Evolutionary conservation across 1,140 invertebrate genomes (phyloP), one percentile per base, ranked within the genome.

Genomic region (Drosophila navojoa): DNA sequence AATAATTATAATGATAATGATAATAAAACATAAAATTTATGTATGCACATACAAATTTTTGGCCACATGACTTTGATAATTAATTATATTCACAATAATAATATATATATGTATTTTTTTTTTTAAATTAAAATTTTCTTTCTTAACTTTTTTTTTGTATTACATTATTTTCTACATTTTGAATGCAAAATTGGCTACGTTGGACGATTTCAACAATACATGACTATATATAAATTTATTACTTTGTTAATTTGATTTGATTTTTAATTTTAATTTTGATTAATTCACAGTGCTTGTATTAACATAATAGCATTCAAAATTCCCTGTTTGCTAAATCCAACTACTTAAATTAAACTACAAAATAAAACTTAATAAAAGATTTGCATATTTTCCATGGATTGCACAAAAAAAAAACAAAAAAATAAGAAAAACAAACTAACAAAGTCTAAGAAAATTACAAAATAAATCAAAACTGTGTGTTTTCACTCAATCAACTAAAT

Each of bases 121-220:
- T 7, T 35, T 47, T 49, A 19, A 59, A 67, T 72, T 63, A 55
- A 63, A 71, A 45, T 58, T n/a, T 7, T 25, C 27, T 27, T 5
- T 49, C 2, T 4, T 50, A n/a, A n/a, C n/a, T n/a, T 69, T 35
- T 38, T 6, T 15, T 15, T 60, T 25, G 9, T 63, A 11, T 53
- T 55, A 40, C 35, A 35, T 55, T 70, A 67, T 19, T 47, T 57
- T 19, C 35, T 58, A 67, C 73, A 81, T 80, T 80, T 64, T 61
- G 29, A 69, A 81, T 73, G 78, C 78, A 45, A 38, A 84, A 75
- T 78, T 81, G 79, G 68, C 79, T 75, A 84, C 71, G 49, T 74
- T 68, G 55, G 61, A 68, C 64, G 59, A 49, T n/a, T 60, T 49
- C 47, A 42, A 49, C 47, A 67, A 53, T 52, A 67, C 75, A 74